Base-by-base conservation (phyloP, 2,113 vertebrate genomes). In the Cranoglanis bouderius region DNA sequence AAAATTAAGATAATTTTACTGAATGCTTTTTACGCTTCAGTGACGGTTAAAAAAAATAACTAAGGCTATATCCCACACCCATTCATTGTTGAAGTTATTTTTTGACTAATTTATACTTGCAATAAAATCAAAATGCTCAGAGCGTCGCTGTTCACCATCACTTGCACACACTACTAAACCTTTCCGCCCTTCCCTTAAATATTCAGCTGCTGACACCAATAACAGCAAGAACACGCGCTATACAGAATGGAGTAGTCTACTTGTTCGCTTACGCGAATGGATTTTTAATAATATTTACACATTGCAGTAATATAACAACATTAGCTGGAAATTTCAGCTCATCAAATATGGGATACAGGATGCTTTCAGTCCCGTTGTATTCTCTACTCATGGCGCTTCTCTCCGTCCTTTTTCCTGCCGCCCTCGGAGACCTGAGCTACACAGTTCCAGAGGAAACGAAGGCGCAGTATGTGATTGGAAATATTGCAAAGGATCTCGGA, bases 401-500 rank as follows among this genome's bases (percentile, higher is more conserved):
- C 61, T 18, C 10, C 63, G 6, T 87, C 35, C 13, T 63, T 18
- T 55, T 81, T 35, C 19, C n/a, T 65, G 6, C 16, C 49, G 85
- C 55, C n/a, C 7, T 35, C 1, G 91, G 91, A 74, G 92, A 93
- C 35, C 86, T 95, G 89, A 96, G 91, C 49, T 51, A 51, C 49
- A 51, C 49, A 51, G 49, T 51, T 51, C 49, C 49, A 51, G 49
- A 51, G 49, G 94, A 93, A 88, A 93, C 92, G 78, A 93, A 93
- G 7, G 88, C 92, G 75, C 93, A 92, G 9, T 65, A 93, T 90
- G 92, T 95, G 89, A 92, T 96, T 35, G 95, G 93, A 38, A 93
- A 94, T 77, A 82, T 94, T 6, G 90, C 94, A 18, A 93, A 95
- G 82, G 95, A 96, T 92, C 88, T 97, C 85, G 95, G 95, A 75